phyloP scores from a whole-genome alignment of 2,797 vertebrate genomes.

The Atherinosoma microstoma region DNA sequence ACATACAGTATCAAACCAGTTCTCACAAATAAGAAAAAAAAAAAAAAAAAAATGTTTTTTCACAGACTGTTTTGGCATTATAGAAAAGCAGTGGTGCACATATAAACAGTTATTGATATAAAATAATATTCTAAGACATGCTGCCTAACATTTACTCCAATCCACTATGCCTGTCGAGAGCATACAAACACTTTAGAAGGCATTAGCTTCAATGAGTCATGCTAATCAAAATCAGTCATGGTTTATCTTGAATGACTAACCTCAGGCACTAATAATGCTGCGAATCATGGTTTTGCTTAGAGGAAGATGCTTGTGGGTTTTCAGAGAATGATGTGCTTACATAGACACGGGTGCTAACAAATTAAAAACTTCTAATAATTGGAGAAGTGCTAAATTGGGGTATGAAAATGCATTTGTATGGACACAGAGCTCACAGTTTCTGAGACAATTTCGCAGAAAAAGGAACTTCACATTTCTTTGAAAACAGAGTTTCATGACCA shows the following conservation, averaged over 20 bases:
- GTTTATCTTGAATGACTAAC: slow-evolving; percentile 5
- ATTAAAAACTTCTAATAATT: background rate
- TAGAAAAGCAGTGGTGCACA: background rate
- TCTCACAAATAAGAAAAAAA: too few species aligned
- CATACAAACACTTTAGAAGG: slow-evolving; percentile 1
- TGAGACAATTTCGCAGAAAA: slow-evolving; percentile 23
- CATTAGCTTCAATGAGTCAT: slow-evolving; percentile 22
- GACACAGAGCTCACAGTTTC: background rate
- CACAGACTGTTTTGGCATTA: background rate
- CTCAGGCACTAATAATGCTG: background rate
- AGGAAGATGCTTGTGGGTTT: slow-evolving; percentile 7
- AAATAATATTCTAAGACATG: background rate
- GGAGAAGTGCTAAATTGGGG: background rate
- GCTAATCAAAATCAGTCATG: slow-evolving; percentile 2
- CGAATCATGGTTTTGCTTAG: slow-evolving; percentile 3
- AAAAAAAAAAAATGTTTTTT: background rate
- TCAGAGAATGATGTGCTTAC: slow-evolving; percentile 7
- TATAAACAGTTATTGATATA: background rate
- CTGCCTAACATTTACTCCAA: background rate
- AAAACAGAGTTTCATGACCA: slow-evolving; percentile 27
- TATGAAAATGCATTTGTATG: slow-evolving; percentile 18
- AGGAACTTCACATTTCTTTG: slow-evolving; percentile 26
- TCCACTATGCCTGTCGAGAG: background rate
- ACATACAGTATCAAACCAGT: too few species aligned
- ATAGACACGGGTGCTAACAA: background rate